Conservation (phyloP, 2,113 vertebrate genomes). For the Columba janthina region DNA sequence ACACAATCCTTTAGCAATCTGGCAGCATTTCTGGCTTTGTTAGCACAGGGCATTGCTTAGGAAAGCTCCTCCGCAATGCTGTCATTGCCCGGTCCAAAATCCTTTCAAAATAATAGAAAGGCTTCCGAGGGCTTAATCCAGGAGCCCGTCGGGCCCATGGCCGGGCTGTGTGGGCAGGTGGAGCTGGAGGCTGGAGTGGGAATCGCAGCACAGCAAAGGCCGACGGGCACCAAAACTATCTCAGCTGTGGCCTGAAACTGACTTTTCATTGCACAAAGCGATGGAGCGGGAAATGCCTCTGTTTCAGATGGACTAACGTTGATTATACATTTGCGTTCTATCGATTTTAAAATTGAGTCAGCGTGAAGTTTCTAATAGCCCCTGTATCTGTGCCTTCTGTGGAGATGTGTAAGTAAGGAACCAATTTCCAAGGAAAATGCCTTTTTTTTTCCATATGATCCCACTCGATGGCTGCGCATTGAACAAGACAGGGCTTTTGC, state of each 20-base stretch:
- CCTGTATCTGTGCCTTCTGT: neutral
- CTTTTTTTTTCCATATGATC: neutral
- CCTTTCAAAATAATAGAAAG: neutral
- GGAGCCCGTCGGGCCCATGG: fast-evolving
- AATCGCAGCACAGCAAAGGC: fast-evolving
- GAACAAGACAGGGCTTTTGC: neutral
- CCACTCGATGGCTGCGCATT: fast-evolving
- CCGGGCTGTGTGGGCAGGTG: neutral
- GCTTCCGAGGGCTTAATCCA: neutral
- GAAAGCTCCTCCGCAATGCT: neutral
- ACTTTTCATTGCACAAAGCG: neutral
- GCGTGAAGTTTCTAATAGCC: neutral
- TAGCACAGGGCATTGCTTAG: neutral
- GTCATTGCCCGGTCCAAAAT: neutral
- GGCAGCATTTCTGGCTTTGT: conserved; percentile 25
- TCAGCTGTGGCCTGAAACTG: neutral
- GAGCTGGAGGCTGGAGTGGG: neutral
- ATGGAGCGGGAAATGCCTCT: neutral
- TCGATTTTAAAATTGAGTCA: neutral
- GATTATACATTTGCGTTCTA: neutral
- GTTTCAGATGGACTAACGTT: neutral
- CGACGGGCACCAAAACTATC: fast-evolving
- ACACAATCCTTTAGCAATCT: conserved; percentile 48
- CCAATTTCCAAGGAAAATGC: neutral
- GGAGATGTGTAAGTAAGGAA: neutral